Evolutionary conservation across 2,113 vertebrate species (phyloP), one percentile per base, ranked within the genome.

Genomic region (Lutjanus erythropterus): DNA sequence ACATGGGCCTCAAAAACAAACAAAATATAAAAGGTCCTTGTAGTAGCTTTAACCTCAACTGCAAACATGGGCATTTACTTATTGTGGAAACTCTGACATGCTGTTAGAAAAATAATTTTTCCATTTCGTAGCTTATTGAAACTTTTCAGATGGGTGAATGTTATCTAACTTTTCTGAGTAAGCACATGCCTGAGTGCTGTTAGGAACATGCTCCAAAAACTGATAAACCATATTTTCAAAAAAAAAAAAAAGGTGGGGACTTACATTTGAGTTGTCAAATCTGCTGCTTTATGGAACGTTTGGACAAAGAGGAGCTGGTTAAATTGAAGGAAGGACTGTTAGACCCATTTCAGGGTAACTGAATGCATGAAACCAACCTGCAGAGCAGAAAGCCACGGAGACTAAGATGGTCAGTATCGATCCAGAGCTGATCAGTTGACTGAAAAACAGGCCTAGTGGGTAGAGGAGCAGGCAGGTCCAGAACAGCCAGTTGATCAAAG

Each of bases 401-500:
- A 78, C 93, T 31, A 94, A 72, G 78, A 99, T 88, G 3, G 96
- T 96, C 56, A 96, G 58, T 0, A 95, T 93, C 0, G 97, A 98
- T 14, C 97, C 97, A 0, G 96, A 96, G 89, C 89, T 94, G 84
- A 97, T 80, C 86, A 97, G 92, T 84, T 90, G 96, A 69, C 91
- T 72, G 5, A 97, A 81, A 2, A 99, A 87, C 73, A 94, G 94
- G 89, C 95, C 93, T 35, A 99, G 94, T 1, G 97, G 97, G 86
- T 95, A 97, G 21, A 98, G 95, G 60, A 97, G 91, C 89, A 99
- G 68, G 27, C 93, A 90, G 47, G 95, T 93, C 98, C 98, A 99
- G 92, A 97, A 96, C 10, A 99, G 71, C 97, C 97, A 98, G 94
- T 98, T 99, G 74, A 98, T 72, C 71, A 99, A 92, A 0, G 95